phyloP scores from a whole-genome alignment of 2,797 vertebrate genomes.

The Crenuchus spilurus region DNA sequence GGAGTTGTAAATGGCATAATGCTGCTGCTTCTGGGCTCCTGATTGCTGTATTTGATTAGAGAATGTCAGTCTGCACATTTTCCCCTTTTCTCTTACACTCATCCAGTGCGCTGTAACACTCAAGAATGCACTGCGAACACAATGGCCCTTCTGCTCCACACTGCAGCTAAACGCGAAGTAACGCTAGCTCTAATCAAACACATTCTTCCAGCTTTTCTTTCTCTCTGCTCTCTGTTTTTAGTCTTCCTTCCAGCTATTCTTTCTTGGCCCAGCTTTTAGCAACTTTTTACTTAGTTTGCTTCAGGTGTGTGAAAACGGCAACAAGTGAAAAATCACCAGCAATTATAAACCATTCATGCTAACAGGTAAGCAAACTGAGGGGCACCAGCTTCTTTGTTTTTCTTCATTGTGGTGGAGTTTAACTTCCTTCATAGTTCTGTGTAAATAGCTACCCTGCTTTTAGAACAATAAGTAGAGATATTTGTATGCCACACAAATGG shows the following conservation, averaged over 20 bases:
- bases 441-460: conserved; percentile 34
- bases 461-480: conserved; percentile 36
- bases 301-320: conserved; percentile 69
- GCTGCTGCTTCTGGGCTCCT: conserved; percentile 92
- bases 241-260: conserved; percentile 58
- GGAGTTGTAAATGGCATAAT: conserved; percentile 94
- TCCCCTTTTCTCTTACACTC: conserved; percentile 60
- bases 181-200: conserved; percentile 76
- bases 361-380: conserved; percentile 62
- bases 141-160: conserved; percentile 73
- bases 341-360: conserved; percentile 79
- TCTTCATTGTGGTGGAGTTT: conserved; percentile 40
- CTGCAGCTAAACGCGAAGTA: conserved; percentile 70
- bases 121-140: conserved; percentile 72
- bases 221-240: conserved; percentile 25
- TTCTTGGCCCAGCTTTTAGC: conserved; percentile 66
- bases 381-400: conserved; percentile 30
- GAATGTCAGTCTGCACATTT: conserved; percentile 96
- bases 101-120: conserved; percentile 64
- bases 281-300: conserved; percentile 62
- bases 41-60: conserved; percentile 99
- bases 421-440: conserved; percentile 37
- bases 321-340: conserved; percentile 79
- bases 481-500: not conserved
- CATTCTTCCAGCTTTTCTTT: conserved; percentile 76